Evolutionary conservation across 1,140 invertebrate genomes (phyloP).

Genomic region (Tribolium madens): DNA sequence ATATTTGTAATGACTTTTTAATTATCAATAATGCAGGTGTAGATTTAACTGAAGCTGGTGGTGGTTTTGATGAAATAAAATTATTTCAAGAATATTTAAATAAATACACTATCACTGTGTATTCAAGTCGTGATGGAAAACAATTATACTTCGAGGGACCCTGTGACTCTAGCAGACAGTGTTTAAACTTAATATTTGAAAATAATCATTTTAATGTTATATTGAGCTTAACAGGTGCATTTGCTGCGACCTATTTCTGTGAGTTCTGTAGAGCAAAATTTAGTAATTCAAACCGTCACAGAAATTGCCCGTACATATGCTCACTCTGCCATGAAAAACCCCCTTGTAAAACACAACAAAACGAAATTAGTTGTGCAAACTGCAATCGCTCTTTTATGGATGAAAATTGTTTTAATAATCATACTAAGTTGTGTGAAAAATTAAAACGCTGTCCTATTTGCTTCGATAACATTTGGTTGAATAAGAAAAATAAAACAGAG

Average conservation of each 20-base stretch:
- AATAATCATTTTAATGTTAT: no score
- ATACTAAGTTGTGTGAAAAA: background rate
- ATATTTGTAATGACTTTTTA: no score
- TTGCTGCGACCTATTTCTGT: background rate
- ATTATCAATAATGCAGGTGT: background rate
- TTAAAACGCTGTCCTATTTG: background rate
- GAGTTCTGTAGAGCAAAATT: background rate
- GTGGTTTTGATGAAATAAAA: background rate
- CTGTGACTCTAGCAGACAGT: background rate
- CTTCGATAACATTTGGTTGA: background rate
- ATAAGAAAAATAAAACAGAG: background rate
- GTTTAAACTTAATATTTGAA: conserved; percentile 12
- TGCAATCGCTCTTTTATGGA: background rate
- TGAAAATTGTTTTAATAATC: background rate
- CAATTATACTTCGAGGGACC: background rate
- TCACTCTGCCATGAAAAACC: background rate
- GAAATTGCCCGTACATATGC: conserved; percentile 10
- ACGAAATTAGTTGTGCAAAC: background rate
- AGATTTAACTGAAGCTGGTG: background rate
- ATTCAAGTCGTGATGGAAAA: background rate
- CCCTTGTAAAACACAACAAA: background rate
- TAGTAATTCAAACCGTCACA: background rate
- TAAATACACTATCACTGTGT: background rate
- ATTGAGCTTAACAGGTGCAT: conserved; percentile 4
- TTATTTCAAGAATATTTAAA: background rate